These are phyloP conservation scores for Andrena praecox DNA, from an alignment of 2,888 invertebrate species.

Conservation along the genomic window DNA sequence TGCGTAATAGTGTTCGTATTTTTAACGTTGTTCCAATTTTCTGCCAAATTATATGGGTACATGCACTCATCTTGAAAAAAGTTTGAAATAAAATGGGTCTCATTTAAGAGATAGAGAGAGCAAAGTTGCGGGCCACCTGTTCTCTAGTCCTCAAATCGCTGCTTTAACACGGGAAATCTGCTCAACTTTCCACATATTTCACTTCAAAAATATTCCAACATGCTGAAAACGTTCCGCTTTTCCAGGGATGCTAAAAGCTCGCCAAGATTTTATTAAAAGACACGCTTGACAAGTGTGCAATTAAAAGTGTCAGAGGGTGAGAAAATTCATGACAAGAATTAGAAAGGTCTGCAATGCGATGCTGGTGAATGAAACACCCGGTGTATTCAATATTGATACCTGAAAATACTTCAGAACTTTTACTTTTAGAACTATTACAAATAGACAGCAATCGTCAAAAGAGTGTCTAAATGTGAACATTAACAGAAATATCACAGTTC, in stretches of 20 bases:
- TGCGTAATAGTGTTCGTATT: too few species aligned
- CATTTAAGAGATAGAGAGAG: neutral
- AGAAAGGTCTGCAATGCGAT: too few species aligned
- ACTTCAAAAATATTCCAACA: neutral
- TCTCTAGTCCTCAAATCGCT: neutral
- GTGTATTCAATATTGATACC: too few species aligned
- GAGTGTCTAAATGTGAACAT: too few species aligned
- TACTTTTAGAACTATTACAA: too few species aligned
- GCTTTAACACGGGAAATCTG: neutral
- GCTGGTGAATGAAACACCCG: too few species aligned
- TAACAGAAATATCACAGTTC: too few species aligned
- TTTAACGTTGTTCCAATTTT: too few species aligned
- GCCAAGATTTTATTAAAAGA: neutral
- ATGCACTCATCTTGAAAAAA: neutral
- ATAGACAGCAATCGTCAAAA: too few species aligned
- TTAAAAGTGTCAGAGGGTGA: neutral
- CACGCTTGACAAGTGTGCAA: neutral
- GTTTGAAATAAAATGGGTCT: neutral
- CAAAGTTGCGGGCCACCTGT: neutral
- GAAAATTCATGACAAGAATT: too few species aligned
- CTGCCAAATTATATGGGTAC: too few species aligned
- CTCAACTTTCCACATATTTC: neutral
- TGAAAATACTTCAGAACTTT: too few species aligned
- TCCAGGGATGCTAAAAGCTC: neutral
- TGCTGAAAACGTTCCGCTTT: neutral